Percentiles rank a stretch among this genome's conserved stretches.
Evolutionary conservation across 2,113 vertebrate genomes (phyloP).

Genomic region (Camelus bactrianus): DNA sequence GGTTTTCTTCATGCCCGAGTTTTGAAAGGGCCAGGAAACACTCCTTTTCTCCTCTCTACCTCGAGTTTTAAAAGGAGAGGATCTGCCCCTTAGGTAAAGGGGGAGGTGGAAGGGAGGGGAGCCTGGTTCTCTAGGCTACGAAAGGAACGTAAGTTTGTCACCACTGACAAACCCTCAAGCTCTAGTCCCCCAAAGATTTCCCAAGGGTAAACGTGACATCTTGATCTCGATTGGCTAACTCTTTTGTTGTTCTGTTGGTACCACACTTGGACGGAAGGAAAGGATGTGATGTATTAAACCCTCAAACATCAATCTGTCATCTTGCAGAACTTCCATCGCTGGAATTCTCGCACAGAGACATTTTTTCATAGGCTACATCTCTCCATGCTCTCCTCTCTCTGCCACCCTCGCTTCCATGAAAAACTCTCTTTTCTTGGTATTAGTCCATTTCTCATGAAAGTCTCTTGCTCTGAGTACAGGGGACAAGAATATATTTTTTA

Average conservation of each 20-base stretch:
- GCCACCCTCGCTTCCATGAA: not conserved
- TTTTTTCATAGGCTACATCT: not conserved
- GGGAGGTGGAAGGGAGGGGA: no score
- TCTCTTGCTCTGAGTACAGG: no score
- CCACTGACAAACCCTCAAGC: not conserved
- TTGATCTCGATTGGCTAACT: not conserved
- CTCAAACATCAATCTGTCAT: no score
- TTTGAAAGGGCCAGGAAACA: not conserved
- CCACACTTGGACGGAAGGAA: not conserved
- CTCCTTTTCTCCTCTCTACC: not conserved
- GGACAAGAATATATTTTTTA: not conserved
- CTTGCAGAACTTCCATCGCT: not conserved
- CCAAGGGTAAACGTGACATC: not conserved
- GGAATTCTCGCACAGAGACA: not conserved
- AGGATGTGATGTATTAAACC: not conserved
- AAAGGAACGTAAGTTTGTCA: no score
- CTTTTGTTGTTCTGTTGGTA: not conserved
- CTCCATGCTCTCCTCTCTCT: not conserved
- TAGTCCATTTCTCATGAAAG: not conserved
- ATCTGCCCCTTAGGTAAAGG: not conserved
- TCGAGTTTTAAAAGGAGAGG: not conserved
- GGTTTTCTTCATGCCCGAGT: not conserved
- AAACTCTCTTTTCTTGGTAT: not conserved
- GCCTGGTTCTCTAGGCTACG: no score
- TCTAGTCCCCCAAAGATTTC: not conserved